Conservation (phyloP, 2,797 vertebrate genomes). For the Halcyon chelicuti region DNA sequence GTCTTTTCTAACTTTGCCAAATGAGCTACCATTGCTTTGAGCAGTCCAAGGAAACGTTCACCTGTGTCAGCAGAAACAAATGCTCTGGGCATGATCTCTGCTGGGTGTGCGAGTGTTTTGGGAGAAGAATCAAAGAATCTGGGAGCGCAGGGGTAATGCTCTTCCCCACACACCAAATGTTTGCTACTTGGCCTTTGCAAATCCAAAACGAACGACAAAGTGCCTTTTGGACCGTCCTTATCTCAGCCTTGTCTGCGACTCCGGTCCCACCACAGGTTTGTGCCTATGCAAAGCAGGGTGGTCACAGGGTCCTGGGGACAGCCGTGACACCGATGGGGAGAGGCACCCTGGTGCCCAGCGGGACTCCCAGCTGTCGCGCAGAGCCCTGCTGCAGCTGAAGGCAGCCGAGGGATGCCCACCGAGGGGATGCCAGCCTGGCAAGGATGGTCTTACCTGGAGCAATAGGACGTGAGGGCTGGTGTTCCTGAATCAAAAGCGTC, state of each 20-base stretch:
- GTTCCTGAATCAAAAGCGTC: background rate
- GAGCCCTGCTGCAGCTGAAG: background rate
- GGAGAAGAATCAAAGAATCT: background rate
- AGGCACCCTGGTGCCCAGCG: background rate
- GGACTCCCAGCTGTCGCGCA: rapidly evolving
- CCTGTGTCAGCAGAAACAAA: background rate
- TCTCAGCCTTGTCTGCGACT: constrained; percentile 5
- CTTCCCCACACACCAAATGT: constrained; percentile 1
- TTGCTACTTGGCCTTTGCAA: constrained; percentile 8
- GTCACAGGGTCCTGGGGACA: background rate
- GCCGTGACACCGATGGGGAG: background rate
- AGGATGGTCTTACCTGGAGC: background rate
- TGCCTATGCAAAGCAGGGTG: constrained; percentile 49
- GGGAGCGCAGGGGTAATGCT: rapidly evolving
- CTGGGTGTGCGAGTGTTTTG: background rate
- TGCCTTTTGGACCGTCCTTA: constrained; percentile 49
- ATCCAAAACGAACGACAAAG: background rate
- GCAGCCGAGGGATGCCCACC: background rate
- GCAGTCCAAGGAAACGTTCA: background rate
- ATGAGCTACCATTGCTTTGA: background rate
- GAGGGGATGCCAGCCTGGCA: background rate
- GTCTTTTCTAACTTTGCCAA: background rate
- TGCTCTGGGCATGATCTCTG: background rate
- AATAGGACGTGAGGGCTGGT: background rate
- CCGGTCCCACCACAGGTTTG: background rate